Conservation (phyloP, 2,113 vertebrate genomes). For the Etia nguti region DNA sequence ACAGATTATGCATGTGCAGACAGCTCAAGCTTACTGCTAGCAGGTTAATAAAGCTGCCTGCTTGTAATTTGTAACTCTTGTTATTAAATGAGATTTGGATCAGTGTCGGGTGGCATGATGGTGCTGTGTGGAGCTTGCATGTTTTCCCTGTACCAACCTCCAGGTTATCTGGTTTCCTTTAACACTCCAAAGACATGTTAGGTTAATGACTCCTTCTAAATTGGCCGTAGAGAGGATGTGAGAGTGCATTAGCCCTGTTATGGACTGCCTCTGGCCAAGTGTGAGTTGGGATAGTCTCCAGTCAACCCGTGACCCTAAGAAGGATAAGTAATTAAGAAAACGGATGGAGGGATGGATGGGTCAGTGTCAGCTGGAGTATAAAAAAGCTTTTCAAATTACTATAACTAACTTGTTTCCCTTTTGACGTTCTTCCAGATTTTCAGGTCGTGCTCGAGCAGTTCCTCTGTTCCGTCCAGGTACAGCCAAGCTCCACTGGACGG, state of each 20-base stretch:
- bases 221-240: background rate
- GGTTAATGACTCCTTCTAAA: background rate
- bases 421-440: slow-evolving; percentile 66
- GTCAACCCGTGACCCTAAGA: background rate
- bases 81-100: background rate
- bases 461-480: slow-evolving; percentile 67
- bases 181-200: background rate
- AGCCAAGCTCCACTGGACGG: slow-evolving; percentile 78
- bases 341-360: background rate
- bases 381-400: background rate
- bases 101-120: background rate
- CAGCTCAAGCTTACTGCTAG: background rate
- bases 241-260: background rate
- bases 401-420: background rate
- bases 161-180: background rate
- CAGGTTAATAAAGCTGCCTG: background rate
- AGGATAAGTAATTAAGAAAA: background rate
- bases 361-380: background rate
- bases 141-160: background rate
- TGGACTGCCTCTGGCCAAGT: background rate
- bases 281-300: background rate
- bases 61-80: background rate
- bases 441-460: slow-evolving; percentile 73
- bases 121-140: background rate
- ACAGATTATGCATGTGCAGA: background rate